Conservation (phyloP, 2,888 invertebrate species). For the Fragum fragum region DNA sequence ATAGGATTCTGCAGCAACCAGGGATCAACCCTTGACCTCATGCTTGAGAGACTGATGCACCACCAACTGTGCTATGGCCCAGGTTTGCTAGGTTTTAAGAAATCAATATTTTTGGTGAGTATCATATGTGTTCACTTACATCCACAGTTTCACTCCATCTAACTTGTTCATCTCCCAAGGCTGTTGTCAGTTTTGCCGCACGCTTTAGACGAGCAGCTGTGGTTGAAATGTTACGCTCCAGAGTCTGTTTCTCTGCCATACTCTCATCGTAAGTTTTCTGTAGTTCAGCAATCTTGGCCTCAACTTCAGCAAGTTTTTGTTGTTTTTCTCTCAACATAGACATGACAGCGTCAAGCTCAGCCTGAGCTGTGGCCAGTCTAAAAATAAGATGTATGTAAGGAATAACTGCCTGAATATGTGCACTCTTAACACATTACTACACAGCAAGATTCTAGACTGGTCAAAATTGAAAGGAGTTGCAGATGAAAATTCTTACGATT, state of each 20-base stretch:
- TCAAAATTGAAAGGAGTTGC: no score
- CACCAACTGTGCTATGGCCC: no score
- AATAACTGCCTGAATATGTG: no score
- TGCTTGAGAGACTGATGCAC: no score
- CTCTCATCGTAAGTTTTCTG: slow-evolving; percentile 87
- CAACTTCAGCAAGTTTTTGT: slow-evolving; percentile 93
- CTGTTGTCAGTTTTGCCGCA: slow-evolving; percentile 94
- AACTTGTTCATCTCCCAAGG: slow-evolving; percentile 94
- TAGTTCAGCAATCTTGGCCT: slow-evolving; percentile 89
- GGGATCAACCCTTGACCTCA: no score
- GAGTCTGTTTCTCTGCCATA: slow-evolving; percentile 91
- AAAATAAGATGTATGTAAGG: no score
- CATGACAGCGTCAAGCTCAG: slow-evolving; percentile 92
- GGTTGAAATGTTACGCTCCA: slow-evolving; percentile 92
- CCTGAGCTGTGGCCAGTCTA: slow-evolving; percentile 90
- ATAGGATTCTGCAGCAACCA: no score
- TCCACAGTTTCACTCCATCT: slow-evolving; percentile 93
- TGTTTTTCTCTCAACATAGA: slow-evolving; percentile 93
- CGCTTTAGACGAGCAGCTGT: slow-evolving; percentile 93
- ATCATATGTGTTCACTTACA: slow-evolving; percentile 87
- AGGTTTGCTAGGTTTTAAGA: no score
- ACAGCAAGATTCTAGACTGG: no score
- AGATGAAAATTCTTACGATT: no score
- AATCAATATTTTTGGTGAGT: no score
- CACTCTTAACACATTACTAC: no score